Base-by-base conservation (phyloP, 1,140 invertebrate genomes). In the Parasteatoda tepidariorum region DNA sequence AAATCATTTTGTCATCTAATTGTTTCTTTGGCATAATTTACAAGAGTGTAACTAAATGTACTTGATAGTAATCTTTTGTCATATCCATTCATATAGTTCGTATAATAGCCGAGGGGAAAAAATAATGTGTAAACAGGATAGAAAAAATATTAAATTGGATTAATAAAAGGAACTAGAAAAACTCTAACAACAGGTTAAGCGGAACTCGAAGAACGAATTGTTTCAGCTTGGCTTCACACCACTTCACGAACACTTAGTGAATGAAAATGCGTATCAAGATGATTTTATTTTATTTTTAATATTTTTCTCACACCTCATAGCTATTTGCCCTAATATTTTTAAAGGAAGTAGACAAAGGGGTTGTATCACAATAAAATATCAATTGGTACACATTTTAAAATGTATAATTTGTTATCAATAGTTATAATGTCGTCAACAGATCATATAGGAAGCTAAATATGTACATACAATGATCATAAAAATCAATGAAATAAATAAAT, bases 151-250 rank as follows among this genome's bases (percentile, higher is more conserved):
- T n/a, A n/a, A n/a, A 38, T 15, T 31, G 18, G 38, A 48, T 48
- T 48, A 48, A 48, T 13, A 81, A 61, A 28, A n/a, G 55, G n/a
- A n/a, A n/a, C n/a, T n/a, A n/a, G n/a, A n/a, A n/a, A n/a, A n/a
- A n/a, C 33, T 81, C 11, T 22, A 41, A 38, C 76, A 82, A 62
- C 78, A 82, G 78, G 78, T 70, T 82, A 82, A 82, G 78, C 78
- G 78, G 78, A 82, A 82, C 78, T 71, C 0, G 66, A 67, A 54
- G 71, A 82, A 71, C 54, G 78, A 82, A 82, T 82, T 82, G 78
- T 82, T 82, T 82, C 78, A 55, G 78, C 66, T 70, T 82, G 78
- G 78, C 54, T 82, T 82, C 78, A 82, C 78, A 82, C 34, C 78
- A 48, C 78, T 82, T 70, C 78, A 48, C 34, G 61, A 26, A 68